A percentile compares a stretch with the other conserved stretches of the same genome.
phyloP scores from a whole-genome alignment of 2,888 invertebrate genomes.

The Protophormia terraenovae region DNA sequence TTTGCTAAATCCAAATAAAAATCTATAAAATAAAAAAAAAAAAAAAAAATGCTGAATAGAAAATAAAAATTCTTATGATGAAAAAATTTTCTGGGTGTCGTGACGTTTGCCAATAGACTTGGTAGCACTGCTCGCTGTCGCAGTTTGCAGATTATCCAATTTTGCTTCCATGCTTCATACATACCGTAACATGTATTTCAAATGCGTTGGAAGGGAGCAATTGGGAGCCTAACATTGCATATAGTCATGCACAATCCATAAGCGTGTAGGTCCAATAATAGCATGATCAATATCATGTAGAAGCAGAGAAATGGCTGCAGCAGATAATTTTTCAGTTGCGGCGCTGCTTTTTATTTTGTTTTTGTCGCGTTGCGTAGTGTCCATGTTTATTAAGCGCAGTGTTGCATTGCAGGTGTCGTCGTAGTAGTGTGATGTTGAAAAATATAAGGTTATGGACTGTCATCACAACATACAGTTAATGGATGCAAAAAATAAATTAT shows the following conservation, averaged over 20 bases:
- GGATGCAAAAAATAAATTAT: constrained; percentile 4
- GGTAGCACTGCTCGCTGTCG: too few species aligned
- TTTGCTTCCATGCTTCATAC: too few species aligned
- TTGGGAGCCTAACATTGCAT: too few species aligned
- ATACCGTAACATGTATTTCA: too few species aligned
- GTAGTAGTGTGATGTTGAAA: constrained; percentile 31
- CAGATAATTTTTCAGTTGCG: constrained; percentile 69
- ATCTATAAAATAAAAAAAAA: neutral
- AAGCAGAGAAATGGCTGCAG: too few species aligned
- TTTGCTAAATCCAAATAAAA: neutral
- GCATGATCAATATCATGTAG: too few species aligned
- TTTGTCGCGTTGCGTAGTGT: constrained; percentile 71
- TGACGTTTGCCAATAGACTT: constrained; percentile 76
- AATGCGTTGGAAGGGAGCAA: too few species aligned
- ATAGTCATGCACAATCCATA: too few species aligned
- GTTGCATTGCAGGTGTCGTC: constrained; percentile 74
- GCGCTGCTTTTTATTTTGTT: constrained; percentile 74
- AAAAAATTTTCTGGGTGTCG: constrained; percentile 74
- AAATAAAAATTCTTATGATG: constrained; percentile 55
- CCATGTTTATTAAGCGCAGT: constrained; percentile 66
- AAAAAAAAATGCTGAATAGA: constrained; percentile 49
- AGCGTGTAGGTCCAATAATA: too few species aligned
- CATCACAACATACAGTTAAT: constrained; percentile 8
- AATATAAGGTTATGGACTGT: constrained; percentile 63
- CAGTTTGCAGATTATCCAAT: too few species aligned